Conservation (phyloP, 1,140 invertebrate species). For the Microplitis mediator region DNA sequence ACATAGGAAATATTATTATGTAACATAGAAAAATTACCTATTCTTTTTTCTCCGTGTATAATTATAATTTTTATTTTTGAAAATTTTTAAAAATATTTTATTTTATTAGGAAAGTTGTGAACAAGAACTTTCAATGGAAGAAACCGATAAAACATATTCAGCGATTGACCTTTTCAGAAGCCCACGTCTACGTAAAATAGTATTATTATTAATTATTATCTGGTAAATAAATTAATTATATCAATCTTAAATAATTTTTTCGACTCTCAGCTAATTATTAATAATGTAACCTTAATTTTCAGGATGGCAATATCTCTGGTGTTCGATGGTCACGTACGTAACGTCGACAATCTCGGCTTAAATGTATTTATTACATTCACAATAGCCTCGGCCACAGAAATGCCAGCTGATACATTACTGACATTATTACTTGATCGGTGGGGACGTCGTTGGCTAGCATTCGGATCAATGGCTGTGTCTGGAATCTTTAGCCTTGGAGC, state of each 20-base stretch:
- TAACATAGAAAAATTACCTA: no score
- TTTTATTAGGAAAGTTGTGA: constrained; percentile 68
- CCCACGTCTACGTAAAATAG: constrained; percentile 73
- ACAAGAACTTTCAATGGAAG: constrained; percentile 70
- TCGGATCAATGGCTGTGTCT: constrained; percentile 76
- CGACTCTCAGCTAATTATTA: neutral
- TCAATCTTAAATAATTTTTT: neutral
- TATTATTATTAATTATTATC: constrained; percentile 76
- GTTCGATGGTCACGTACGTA: constrained; percentile 86
- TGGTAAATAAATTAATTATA: constrained; percentile 63
- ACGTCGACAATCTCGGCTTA: constrained; percentile 79
- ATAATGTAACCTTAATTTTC: neutral
- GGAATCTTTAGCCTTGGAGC: constrained; percentile 81
- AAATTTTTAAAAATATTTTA: constrained; percentile 9
- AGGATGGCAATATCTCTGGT: constrained; percentile 85
- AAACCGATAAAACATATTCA: constrained; percentile 72
- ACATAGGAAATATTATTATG: no score
- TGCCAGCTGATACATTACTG: constrained; percentile 83
- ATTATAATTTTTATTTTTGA: neutral
- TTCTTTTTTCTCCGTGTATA: neutral
- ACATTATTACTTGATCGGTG: constrained; percentile 80
- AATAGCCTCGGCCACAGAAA: constrained; percentile 79
- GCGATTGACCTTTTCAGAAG: constrained; percentile 79
- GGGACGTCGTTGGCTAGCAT: constrained; percentile 84
- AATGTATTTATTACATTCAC: constrained; percentile 85